Percentiles rank a stretch among this genome's conserved stretches.
Evolutionary conservation across 2,888 invertebrate species (phyloP).

Genomic region (Napeogenes sylphis): DNA sequence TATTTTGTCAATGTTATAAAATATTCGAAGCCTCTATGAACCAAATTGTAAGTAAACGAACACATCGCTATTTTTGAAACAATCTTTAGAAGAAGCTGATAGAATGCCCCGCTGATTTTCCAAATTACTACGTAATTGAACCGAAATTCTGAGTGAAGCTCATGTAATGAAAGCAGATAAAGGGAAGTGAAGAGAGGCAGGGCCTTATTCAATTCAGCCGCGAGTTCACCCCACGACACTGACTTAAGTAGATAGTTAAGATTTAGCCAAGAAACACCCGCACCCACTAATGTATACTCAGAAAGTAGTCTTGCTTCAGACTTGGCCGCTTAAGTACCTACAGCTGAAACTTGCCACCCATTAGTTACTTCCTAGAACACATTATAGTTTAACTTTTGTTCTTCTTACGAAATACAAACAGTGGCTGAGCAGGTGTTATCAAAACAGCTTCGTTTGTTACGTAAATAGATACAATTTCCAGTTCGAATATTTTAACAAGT

Average conservation of each 20-base stretch:
- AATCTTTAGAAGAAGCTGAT: constrained; percentile 56
- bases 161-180: constrained; percentile 71
- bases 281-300: constrained; percentile 70
- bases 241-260: constrained; percentile 73
- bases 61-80: constrained; percentile 17
- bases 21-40: too few relatives aligned
- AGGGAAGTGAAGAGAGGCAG: constrained; percentile 54
- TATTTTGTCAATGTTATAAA: too few relatives aligned
- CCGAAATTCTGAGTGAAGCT: constrained; percentile 68
- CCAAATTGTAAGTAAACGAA: not conserved
- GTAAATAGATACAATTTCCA: constrained; percentile 17
- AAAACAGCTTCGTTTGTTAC: constrained; percentile 31
- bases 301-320: constrained; percentile 69
- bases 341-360: constrained; percentile 67
- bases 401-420: constrained; percentile 51
- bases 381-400: constrained; percentile 71
- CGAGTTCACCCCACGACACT: constrained; percentile 58
- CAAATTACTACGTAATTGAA: constrained; percentile 71
- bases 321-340: constrained; percentile 71
- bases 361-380: constrained; percentile 70
- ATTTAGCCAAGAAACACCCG: constrained; percentile 62
- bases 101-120: constrained; percentile 68
- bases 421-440: constrained; percentile 33
- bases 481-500: constrained; percentile 10
- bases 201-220: constrained; percentile 66